Evolutionary conservation across 2,888 invertebrate genomes (phyloP).

Genomic region (Nebria brevicollis): DNA sequence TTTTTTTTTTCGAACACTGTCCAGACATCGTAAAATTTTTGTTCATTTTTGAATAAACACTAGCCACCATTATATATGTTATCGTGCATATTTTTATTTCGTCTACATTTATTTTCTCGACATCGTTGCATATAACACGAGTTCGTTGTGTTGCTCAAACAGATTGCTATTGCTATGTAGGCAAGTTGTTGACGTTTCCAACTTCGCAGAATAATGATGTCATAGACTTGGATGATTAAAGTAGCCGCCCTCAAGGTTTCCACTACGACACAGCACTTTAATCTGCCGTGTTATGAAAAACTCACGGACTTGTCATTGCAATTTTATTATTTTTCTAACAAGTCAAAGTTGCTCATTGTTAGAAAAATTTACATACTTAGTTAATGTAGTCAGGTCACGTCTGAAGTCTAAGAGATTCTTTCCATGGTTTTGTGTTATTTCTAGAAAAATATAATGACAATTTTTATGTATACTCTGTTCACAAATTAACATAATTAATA

Average conservation of each 20-base stretch:
- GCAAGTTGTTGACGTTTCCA: background rate
- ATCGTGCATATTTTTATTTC: background rate
- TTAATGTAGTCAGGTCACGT: background rate
- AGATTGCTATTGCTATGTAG: background rate
- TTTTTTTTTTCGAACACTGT: background rate
- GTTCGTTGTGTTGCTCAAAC: background rate
- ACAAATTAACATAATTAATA: background rate
- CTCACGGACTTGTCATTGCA: background rate
- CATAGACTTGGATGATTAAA: background rate
- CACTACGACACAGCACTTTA: background rate
- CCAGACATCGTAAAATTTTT: background rate
- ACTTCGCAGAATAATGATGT: background rate
- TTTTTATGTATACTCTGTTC: background rate
- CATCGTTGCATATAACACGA: background rate
- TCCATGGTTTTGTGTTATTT: too few relatives aligned
- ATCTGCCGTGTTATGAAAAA: background rate
- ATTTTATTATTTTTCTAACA: background rate
- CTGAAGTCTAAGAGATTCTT: background rate
- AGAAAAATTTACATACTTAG: background rate
- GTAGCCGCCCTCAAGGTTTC: background rate
- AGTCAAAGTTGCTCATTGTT: background rate
- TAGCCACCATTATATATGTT: background rate
- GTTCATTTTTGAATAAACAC: background rate
- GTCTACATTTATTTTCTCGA: background rate
- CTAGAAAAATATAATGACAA: background rate